These are phyloP conservation scores for Chloroceryle amazona DNA, from an alignment of 2,797 vertebrate species.

Conservation along the genomic window DNA sequence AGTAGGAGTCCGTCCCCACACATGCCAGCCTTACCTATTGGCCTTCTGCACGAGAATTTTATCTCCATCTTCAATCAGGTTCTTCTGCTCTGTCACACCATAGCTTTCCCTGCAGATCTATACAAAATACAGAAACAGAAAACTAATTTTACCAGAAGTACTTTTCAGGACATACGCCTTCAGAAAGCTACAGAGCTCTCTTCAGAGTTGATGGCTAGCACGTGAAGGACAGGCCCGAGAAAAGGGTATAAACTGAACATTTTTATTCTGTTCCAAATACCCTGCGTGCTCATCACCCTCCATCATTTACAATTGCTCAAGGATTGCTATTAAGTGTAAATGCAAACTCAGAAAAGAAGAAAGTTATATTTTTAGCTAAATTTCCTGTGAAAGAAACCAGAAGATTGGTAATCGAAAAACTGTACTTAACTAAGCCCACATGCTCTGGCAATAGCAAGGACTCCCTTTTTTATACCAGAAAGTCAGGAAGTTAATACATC, in stretches of 20 bases:
- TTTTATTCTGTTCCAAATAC: not conserved
- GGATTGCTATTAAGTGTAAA: not conserved
- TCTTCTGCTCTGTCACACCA: conserved; percentile 91
- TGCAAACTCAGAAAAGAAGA: not conserved
- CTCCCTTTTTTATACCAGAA: not conserved
- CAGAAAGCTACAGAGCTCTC: not conserved
- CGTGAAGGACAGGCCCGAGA: not conserved
- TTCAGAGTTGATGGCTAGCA: not conserved
- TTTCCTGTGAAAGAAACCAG: not conserved
- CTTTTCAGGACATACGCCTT: not conserved
- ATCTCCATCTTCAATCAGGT: conserved; percentile 92
- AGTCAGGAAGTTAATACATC: not conserved
- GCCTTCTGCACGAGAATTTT: conserved; percentile 87
- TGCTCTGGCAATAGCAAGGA: not conserved
- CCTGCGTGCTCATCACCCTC: not conserved
- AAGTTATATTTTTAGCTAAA: not conserved
- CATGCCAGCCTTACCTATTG: conserved; percentile 86
- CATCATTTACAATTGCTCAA: not conserved
- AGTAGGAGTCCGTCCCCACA: accelerated
- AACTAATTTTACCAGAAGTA: not conserved
- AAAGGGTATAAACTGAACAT: not conserved
- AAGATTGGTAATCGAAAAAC: not conserved
- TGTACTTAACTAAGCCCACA: not conserved
- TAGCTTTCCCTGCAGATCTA: conserved; percentile 97
- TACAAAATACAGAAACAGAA: not conserved